Percentiles rank a stretch among this genome's conserved stretches.
Evolutionary conservation across 2,888 invertebrate species (phyloP).

Genomic region (Agrotis segetum): DNA sequence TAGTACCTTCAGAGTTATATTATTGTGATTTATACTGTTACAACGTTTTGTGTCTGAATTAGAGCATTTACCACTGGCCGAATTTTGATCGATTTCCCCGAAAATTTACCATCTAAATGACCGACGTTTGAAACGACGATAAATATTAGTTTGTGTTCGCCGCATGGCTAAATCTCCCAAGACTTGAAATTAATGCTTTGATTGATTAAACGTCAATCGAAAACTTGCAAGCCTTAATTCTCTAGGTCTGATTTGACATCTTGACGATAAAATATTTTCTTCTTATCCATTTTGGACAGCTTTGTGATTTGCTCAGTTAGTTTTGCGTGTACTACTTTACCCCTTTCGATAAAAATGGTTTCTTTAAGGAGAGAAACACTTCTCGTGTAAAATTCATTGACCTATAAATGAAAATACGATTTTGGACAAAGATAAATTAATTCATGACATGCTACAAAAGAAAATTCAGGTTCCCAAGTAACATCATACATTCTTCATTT

Average conservation of each 20-base stretch:
- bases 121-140: no score
- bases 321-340: neutral
- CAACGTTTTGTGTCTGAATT: no score
- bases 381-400: neutral
- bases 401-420: neutral
- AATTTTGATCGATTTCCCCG: no score
- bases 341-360: neutral
- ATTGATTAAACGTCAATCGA: no score
- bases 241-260: neutral
- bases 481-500: slow-evolving; percentile 19
- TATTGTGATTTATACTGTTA: no score
- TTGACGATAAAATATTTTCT: neutral
- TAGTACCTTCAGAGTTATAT: no score
- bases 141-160: no score
- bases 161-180: no score
- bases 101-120: no score
- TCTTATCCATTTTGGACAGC: neutral
- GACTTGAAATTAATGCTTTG: no score
- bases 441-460: neutral
- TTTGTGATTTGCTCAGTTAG: no score
- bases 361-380: neutral
- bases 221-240: neutral
- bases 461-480: neutral
- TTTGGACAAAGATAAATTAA: neutral
- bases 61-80: no score